Base-by-base conservation (phyloP, 2,888 invertebrate genomes). In the Amphiduros pacificus region DNA sequence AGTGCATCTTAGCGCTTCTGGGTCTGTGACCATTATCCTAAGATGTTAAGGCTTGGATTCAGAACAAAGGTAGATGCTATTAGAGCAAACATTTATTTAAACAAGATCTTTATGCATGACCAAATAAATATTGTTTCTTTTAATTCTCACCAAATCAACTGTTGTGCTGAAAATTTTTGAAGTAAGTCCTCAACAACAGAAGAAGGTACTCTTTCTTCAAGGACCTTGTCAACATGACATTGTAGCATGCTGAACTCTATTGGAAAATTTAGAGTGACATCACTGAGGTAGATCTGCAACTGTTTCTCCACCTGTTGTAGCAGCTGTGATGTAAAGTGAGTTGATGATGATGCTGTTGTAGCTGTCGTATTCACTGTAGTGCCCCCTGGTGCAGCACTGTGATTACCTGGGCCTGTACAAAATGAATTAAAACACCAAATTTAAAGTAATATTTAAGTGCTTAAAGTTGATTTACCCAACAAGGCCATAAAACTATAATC, bases 91-190 rank as follows among this genome's bases (percentile, higher is more conserved):
- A n/a, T n/a, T n/a, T n/a, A n/a, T n/a, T n/a, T n/a, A n/a, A n/a
- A n/a, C n/a, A n/a, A n/a, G n/a, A n/a, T n/a, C n/a, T n/a, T n/a
- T n/a, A n/a, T n/a, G n/a, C n/a, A n/a, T n/a, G n/a, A n/a, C n/a
- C n/a, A 44, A 44, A 44, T 44, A 44, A 17, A 44, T n/a, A n/a
- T 44, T 20, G 5, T 4, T 44, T 44, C 20, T 44, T 22, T 20
- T 44, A 44, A 5, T 9, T 6, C 48, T 44, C 55, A 77, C 76
- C 71, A 87, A 63, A 91, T 88, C 56, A 90, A 80, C 75, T 89
- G 88, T 77, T 91, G 91, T n/a, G 88, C 87, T 1, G 91, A 88
- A 78, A 92, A 88, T 80, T 92, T 92, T 71, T 90, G 88, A 3
- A 92, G 80, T 53, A 92, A 85, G 79, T 90, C 90, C 71, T 89